phyloP scores from a whole-genome alignment of 2,113 vertebrate species.

The Octodon degus region DNA sequence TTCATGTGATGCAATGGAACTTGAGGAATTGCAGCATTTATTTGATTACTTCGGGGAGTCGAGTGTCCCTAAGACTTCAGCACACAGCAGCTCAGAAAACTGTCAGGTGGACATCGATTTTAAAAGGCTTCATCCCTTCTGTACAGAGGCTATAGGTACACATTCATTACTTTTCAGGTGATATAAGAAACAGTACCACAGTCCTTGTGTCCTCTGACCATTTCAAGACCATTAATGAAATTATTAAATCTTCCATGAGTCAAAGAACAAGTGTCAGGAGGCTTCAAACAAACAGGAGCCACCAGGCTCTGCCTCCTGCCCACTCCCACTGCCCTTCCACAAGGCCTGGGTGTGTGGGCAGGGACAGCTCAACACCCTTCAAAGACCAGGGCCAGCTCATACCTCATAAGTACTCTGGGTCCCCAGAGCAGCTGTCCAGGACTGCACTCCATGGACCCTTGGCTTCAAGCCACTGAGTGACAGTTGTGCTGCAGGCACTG shows the following conservation, averaged over 20 bases:
- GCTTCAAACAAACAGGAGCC: neutral
- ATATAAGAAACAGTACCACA: neutral
- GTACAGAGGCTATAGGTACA: neutral
- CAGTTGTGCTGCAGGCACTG: neutral
- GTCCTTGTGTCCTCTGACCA: neutral
- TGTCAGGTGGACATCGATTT: neutral
- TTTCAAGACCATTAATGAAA: neutral
- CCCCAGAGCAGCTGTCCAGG: neutral
- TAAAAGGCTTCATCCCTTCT: neutral
- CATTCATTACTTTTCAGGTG: neutral
- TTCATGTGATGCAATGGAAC: neutral
- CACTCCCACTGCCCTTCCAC: too few species aligned
- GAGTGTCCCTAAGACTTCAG: neutral
- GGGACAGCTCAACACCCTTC: neutral
- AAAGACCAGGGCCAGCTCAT: neutral
- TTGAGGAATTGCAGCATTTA: neutral
- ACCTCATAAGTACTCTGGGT: neutral
- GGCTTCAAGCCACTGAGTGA: too few species aligned
- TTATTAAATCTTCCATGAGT: neutral
- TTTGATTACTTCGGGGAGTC: neutral
- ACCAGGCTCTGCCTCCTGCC: neutral
- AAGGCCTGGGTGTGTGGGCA: rapidly evolving
- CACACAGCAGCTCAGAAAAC: neutral
- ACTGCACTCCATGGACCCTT: neutral
- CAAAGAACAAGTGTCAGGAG: neutral